Conservation (phyloP, 2,797 vertebrate genomes). For the Onychomys torridus region DNA sequence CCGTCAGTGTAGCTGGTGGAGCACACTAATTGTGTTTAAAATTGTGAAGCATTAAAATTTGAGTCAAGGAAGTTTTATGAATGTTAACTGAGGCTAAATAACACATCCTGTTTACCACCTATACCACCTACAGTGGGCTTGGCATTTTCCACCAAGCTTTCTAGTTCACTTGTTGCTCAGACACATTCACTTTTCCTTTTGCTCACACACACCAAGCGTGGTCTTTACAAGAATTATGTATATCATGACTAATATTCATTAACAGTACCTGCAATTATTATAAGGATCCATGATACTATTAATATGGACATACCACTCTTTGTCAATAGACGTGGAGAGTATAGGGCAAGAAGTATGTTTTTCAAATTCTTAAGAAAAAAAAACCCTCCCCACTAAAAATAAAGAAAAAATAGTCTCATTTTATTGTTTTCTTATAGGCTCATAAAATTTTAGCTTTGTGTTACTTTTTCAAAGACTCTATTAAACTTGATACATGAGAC, state of each 20-base stretch:
- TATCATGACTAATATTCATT: neutral
- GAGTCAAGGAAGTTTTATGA: slow-evolving; percentile 10
- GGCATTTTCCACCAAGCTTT: neutral
- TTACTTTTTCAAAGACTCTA: slow-evolving; percentile 77
- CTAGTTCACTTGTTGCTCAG: neutral
- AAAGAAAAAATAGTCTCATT: neutral
- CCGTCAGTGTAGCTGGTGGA: neutral
- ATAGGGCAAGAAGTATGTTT: slow-evolving; percentile 22
- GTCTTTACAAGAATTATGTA: neutral
- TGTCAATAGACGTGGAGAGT: neutral
- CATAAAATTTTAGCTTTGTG: slow-evolving; percentile 75
- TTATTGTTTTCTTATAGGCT: slow-evolving; percentile 76
- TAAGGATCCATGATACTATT: neutral
- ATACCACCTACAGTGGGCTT: neutral
- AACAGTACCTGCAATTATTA: neutral
- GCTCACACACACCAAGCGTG: neutral
- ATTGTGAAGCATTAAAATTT: slow-evolving; percentile 12
- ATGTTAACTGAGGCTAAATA: slow-evolving; percentile 53
- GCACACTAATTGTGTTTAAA: slow-evolving; percentile 10
- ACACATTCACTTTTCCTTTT: neutral
- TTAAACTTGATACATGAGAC: slow-evolving; percentile 70
- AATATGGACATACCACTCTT: neutral
- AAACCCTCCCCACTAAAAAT: slow-evolving; percentile 9
- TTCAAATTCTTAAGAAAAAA: slow-evolving; percentile 21
- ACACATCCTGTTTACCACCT: neutral